phyloP scores from a whole-genome alignment of 2,888 invertebrate genomes.

The Nomada fucata region DNA sequence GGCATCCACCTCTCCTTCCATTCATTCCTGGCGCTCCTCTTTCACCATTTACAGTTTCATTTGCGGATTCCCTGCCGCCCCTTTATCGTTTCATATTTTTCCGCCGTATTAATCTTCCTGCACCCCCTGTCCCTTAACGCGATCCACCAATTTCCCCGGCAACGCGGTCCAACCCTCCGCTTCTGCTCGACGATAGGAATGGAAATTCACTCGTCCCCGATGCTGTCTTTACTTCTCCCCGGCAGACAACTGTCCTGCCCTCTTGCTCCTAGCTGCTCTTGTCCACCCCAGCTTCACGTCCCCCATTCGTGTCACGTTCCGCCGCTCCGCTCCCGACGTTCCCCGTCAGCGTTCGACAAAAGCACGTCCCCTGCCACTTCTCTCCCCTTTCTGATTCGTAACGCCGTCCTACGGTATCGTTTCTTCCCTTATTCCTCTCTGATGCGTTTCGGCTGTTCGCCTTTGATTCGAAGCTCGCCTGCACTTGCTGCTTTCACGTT shows the following conservation, averaged over 20 bases:
- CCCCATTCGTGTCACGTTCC: constrained; percentile 12
- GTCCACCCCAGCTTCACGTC: not conserved
- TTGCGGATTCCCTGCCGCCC: constrained; percentile 6
- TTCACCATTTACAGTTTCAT: not conserved
- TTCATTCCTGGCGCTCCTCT: not conserved
- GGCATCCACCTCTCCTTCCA: constrained; percentile 1
- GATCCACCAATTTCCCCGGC: constrained; percentile 3
- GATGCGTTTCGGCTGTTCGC: not conserved
- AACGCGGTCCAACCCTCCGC: not conserved
- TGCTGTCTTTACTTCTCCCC: constrained; percentile 17
- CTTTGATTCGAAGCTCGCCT: not conserved
- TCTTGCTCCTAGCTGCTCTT: constrained; percentile 12
- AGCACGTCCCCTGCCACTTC: not conserved
- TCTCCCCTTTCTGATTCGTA: constrained; percentile 19
- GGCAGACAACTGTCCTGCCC: constrained; percentile 9
- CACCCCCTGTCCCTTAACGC: not conserved
- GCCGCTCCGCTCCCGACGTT: not conserved
- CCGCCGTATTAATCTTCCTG: not conserved
- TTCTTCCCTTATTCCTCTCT: not conserved
- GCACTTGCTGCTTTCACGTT: not conserved
- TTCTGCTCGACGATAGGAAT: not conserved
- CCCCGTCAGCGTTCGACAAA: constrained; percentile 19
- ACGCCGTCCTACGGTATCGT: not conserved
- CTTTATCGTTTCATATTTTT: not conserved
- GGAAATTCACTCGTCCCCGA: constrained; percentile 6